Conservation (phyloP, 2,888 invertebrate species). For the Eudemis profundana region DNA sequence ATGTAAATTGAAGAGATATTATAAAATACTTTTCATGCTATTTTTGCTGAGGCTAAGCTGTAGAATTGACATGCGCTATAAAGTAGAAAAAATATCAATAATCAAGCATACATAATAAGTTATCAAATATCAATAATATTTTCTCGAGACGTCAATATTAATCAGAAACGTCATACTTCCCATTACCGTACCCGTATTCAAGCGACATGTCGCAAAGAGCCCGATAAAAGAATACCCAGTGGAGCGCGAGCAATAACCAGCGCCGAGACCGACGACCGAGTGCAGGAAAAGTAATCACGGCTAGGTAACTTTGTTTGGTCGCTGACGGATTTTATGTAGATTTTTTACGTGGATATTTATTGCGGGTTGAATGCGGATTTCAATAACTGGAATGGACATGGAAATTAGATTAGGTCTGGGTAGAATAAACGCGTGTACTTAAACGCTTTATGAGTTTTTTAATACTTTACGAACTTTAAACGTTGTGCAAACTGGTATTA, state of each 20-base stretch:
- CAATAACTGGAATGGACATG: conserved; percentile 13
- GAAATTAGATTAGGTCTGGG: conserved; percentile 10
- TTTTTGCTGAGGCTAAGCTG: too few relatives aligned
- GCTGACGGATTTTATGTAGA: conserved; percentile 33
- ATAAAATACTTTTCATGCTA: too few relatives aligned
- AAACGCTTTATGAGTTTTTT: too few relatives aligned
- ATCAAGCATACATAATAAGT: too few relatives aligned
- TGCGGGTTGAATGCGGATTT: conserved; percentile 25
- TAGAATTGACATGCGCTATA: too few relatives aligned
- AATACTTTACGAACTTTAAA: too few relatives aligned
- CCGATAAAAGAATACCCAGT: conserved; percentile 48
- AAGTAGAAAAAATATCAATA: too few relatives aligned
- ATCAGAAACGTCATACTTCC: conserved; percentile 10
- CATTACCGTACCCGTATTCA: conserved; percentile 12
- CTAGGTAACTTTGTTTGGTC: conserved; percentile 65
- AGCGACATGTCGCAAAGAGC: conserved; percentile 36
- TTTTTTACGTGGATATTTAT: conserved; percentile 27
- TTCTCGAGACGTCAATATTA: conserved; percentile 8
- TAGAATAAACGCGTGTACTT: background rate
- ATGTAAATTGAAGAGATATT: too few relatives aligned
- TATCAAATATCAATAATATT: background rate
- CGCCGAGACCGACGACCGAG: conserved; percentile 48
- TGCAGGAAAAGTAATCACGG: conserved; percentile 69
- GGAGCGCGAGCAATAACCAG: conserved; percentile 58
- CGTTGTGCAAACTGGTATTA: background rate